phyloP scores from a whole-genome alignment of 1,140 invertebrate species.

The Pantala flavescens region DNA sequence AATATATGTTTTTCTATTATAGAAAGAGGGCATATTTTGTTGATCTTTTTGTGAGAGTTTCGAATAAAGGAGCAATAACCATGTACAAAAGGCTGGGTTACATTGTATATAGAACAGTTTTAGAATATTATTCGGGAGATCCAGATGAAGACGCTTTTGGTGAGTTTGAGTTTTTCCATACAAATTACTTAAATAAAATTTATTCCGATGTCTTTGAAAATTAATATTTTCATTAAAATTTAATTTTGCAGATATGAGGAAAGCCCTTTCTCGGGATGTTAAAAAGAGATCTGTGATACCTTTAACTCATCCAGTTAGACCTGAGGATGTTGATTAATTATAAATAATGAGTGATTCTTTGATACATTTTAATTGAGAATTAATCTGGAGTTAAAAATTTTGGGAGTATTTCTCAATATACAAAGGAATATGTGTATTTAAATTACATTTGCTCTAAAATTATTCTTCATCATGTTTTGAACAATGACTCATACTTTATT shows the following conservation, averaged over 20 bases:
- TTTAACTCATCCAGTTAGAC: conserved; percentile 81
- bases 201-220: conserved; percentile 15
- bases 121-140: conserved; percentile 96
- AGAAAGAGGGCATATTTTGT: conserved; percentile 96
- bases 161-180: conserved; percentile 36
- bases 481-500: too few relatives aligned
- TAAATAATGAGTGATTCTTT: too few relatives aligned
- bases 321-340: conserved; percentile 84
- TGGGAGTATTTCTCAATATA: too few relatives aligned
- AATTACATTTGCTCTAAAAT: too few relatives aligned
- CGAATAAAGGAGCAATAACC: conserved; percentile 92
- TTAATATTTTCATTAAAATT: conserved; percentile 21
- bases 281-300: conserved; percentile 91
- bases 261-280: conserved; percentile 86
- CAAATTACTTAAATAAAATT: conserved; percentile 17
- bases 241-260: conserved; percentile 86
- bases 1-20: conserved; percentile 32
- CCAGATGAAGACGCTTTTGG: conserved; percentile 98
- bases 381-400: too few relatives aligned
- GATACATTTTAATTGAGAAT: too few relatives aligned
- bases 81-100: conserved; percentile 98
- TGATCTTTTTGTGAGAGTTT: conserved; percentile 96
- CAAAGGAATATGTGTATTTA: too few relatives aligned
- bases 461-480: too few relatives aligned
- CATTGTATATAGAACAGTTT: conserved; percentile 87